Evolutionary conservation across 1,140 invertebrate genomes (phyloP), one percentile per base, ranked within the genome.

Genomic region (Cotesia chilonis): DNA sequence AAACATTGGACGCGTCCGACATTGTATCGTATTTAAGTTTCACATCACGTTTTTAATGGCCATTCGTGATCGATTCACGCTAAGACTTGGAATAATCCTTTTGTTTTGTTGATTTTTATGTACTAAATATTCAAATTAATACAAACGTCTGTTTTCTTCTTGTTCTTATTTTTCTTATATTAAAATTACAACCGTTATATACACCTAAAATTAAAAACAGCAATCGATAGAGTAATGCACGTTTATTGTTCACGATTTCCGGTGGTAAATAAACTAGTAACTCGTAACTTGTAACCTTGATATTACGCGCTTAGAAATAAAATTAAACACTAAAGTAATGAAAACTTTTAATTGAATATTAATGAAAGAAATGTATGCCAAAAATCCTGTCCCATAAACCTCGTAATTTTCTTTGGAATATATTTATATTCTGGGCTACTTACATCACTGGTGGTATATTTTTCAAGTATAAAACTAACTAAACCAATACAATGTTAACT

Each of bases 341-440:
- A 47, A 47, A 47, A 47, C 41, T 47, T 47, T 6, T 47, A 1
- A 10, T 10, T 2, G 6, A 6, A 47, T 7, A 9, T 41, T 41
- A 47, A 47, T 47, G 41, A 47, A 47, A 47, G 2, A 47, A 9
- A 47, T 28, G 28, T 28, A 28, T 28, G 28, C 28, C 28, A 28
- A 28, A 28, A 28, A 28, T 28, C 28, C 1, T 28, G 28, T 28
- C 28, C 28, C 28, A 41, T 9, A 10, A 9, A 47, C 35, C 60
- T 63, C 66, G 51, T 68, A 68, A 68, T 68, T 68, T 68, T 14
- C 47, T 28, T 68, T 66, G 6, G 66, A 20, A 17, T 28, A 28
- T 47, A 47, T 6, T 0, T 47, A 6, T 47, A 7, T 47, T 47
- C 41, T 9, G 28, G 28, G 41, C 10, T 47, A 47, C 41, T 47